Percentiles rank a stretch among this genome's conserved stretches.
These are phyloP conservation scores for Paramormyrops kingsleyae DNA, from an alignment of 2,113 vertebrate species.

Conservation along the genomic window DNA sequence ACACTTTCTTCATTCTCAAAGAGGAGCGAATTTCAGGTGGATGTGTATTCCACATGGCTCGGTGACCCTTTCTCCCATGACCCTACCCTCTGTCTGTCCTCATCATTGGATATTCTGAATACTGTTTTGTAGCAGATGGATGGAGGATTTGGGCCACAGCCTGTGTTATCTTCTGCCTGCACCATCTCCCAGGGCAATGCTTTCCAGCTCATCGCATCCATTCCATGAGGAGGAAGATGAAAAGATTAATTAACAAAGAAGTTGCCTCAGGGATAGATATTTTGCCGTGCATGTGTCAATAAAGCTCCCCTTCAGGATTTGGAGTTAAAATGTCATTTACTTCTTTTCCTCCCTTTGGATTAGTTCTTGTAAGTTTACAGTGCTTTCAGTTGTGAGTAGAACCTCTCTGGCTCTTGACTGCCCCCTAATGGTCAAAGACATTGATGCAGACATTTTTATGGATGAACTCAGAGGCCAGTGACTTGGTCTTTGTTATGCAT, in stretches of 20 bases:
- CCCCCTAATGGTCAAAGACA: constrained; percentile 15
- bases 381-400: not conserved
- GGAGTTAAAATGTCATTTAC: not conserved
- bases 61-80: not conserved
- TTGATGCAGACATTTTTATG: not conserved
- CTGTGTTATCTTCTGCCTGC: not conserved
- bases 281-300: not conserved
- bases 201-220: not conserved
- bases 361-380: not conserved
- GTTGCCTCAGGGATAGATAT: constrained; percentile 12
- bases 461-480: not conserved
- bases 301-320: not conserved
- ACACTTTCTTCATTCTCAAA: not conserved
- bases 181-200: not conserved
- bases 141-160: not conserved
- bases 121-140: not conserved
- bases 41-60: not conserved
- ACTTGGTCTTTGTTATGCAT: not conserved
- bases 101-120: not conserved
- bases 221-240: not conserved
- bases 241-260: not conserved
- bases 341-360: not conserved
- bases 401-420: not conserved
- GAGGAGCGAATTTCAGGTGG: not conserved
- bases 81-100: not conserved